Evolutionary conservation across 2,888 invertebrate genomes (phyloP), one percentile per base, ranked within the genome.

Genomic region (Hypena proboscidalis): DNA sequence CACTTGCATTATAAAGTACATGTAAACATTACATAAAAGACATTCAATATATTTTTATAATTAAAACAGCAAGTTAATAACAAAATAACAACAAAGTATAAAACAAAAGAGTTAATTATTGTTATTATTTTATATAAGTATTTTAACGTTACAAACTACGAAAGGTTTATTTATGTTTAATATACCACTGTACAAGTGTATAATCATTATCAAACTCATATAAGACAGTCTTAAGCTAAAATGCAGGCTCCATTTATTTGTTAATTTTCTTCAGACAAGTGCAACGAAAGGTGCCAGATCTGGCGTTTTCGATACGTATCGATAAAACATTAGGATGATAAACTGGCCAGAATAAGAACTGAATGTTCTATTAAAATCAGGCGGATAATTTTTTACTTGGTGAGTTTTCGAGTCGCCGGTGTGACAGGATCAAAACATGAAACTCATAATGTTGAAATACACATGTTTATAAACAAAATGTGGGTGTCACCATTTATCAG

Each of bases 211-310:
- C 35, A 53, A 59, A 64, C 42, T 45, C 38, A 59, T 37, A 40
- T 9, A 21, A 42, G 49, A 58, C 58, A 54, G 55, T 64, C 58
- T 50, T 55, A 55, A 52, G 46, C 56, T 58, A 58, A 51, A 56
- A 62, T 51, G 45, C 58, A 62, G 59, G 48, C 62, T 48, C 34
- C 45, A 33, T 31, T 47, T 19, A 45, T 26, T 40, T 35, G 30
- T 42, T 44, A 23, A 35, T 29, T 21, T 37, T 40, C 35, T 40
- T 25, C 13, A 30, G 32, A 42, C 32, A 36, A 13, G 29, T 35
- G 21, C 27, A 37, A 41, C 43, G 14, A 40, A 40, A 48, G 32
- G 34, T 37, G 43, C 42, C 11, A 22, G 7, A n/a, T 20, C 22
- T 9, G n/a, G n/a, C n/a, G n/a, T n/a, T n/a, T n/a, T n/a, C n/a